Evolutionary conservation across 2,797 vertebrate species (phyloP).

Genomic region (Silurus lanzhouensis): DNA sequence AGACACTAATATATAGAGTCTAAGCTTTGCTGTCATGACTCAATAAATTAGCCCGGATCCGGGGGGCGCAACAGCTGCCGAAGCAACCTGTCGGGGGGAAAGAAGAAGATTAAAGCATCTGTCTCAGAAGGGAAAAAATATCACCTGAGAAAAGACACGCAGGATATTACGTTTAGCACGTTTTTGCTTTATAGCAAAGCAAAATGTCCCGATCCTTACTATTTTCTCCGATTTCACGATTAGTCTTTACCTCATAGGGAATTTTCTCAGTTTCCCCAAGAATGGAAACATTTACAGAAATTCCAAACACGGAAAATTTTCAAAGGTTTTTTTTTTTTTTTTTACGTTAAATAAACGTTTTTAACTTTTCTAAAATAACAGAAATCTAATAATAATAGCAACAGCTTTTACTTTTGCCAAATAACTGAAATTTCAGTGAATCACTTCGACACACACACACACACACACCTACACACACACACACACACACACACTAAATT

Average conservation of each 20-base stretch:
- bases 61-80: neutral
- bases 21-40: slow-evolving; percentile 19
- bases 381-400: neutral
- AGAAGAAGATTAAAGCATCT: slow-evolving; percentile 13
- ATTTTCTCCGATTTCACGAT: neutral
- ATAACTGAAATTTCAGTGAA: neutral
- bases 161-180: neutral
- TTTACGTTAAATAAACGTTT: neutral
- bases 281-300: neutral
- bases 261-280: too few relatives aligned
- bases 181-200: neutral
- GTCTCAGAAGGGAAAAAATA: neutral
- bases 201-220: neutral
- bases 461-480: too few relatives aligned
- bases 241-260: neutral
- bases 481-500: neutral
- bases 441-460: neutral
- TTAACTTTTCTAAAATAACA: neutral
- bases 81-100: slow-evolving; percentile 17
- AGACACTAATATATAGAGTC: slow-evolving; percentile 31
- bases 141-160: slow-evolving; percentile 2
- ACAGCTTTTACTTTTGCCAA: neutral
- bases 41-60: slow-evolving; percentile 24
- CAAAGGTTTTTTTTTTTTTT: neutral
- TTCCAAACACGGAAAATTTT: neutral